Conservation (phyloP, 1,140 invertebrate genomes). For the Eumeta japonica region DNA sequence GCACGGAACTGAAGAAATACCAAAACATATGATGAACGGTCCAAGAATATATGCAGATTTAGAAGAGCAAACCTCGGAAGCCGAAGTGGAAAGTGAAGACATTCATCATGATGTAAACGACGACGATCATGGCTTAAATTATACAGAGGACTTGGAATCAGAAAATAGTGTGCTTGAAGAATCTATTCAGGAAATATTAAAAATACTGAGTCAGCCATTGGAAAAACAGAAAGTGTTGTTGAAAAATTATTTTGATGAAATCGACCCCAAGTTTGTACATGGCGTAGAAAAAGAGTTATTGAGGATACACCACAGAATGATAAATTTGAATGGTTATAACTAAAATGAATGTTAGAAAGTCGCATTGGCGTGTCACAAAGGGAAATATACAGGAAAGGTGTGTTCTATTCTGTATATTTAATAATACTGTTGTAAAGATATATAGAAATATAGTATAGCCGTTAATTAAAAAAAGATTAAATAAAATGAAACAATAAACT, state of each 20-base stretch:
- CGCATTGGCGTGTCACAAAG: no score
- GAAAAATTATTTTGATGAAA: conserved; percentile 14
- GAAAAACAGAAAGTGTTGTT: conserved; percentile 15
- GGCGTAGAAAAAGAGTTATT: conserved; percentile 37
- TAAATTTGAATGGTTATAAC: no score
- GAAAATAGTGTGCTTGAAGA: no score
- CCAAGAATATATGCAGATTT: conserved; percentile 51
- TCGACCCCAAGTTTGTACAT: conserved; percentile 24
- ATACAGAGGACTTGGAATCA: no score
- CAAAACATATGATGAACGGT: conserved; percentile 61
- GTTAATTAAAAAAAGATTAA: no score
- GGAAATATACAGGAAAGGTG: no score
- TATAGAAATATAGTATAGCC: no score
- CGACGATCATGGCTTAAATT: conserved; percentile 11
- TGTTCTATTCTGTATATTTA: no score
- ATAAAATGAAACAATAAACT: no score
- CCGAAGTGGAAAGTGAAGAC: conserved; percentile 4
- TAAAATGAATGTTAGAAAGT: no score
- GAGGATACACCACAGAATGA: conserved; percentile 31
- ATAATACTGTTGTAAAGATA: no score
- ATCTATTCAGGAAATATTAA: not conserved
- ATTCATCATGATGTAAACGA: conserved; percentile 7
- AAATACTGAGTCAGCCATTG: conserved; percentile 13
- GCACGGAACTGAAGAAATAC: conserved; percentile 68
- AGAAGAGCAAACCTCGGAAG: conserved; percentile 11